Base-by-base conservation (phyloP, 2,113 vertebrate genomes). In the Aspiorhynchus laticeps region DNA sequence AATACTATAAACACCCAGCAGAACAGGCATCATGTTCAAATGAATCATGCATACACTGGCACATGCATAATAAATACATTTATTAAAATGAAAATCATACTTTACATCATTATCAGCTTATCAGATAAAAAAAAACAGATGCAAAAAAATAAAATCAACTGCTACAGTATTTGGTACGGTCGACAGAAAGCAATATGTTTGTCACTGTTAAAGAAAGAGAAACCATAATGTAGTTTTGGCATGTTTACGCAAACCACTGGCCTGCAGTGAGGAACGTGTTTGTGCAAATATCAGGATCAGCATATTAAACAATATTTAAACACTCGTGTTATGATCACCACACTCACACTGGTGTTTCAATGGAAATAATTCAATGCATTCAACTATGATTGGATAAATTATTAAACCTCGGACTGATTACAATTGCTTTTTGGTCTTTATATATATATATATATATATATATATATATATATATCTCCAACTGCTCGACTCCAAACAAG, bases 181-280 rank as follows among this genome's bases (percentile, higher is more conserved):
- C 21, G 31, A 41, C 19, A 17, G 65, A 33, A 38, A 33, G 24
- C 26, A 77, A 67, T n/a, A n/a, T 17, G 10, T 26, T 14, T 28
- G 33, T 73, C 19, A 74, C 21, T 0, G 19, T 73, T 74, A 36
- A 38, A 4, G 17, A 71, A 80, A 81, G 46, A 56, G 38, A 82
- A 71, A 38, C 19, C 71, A 15, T 63, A 33, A 38, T 7, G n/a
- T 74, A 56, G 24, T 86, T 89, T 81, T 69, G 80, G 77, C 31
- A 86, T 6, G 43, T 89, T 80, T 15, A 76, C 38, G 43, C 81
- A 38, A 51, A 59, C 83, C 92, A 92, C 93, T 88, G 93, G 85
- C 93, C 93, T 88, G 93, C 94, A 94, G 93, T 85, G 84, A 90
- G 85, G 46, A 83, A 86, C 33, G 17, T 73, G 59, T 43, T 67